Evolutionary conservation across 2,113 vertebrate species (phyloP).

Genomic region (Microcebus ravelobensis): DNA sequence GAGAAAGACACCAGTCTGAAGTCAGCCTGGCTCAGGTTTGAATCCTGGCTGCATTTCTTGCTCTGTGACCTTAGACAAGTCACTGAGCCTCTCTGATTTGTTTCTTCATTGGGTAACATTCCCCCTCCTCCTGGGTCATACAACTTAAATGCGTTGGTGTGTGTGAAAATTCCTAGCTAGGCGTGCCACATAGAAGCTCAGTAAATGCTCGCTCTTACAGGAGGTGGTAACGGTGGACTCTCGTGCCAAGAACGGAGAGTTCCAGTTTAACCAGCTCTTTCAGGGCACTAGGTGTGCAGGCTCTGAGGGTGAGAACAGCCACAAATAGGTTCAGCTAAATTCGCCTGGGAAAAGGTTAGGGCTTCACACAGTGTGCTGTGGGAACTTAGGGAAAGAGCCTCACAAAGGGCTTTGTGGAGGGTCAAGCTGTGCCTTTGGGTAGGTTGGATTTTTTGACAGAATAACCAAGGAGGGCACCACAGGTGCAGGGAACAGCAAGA

Average conservation of each 20-base stretch:
- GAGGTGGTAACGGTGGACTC: background rate
- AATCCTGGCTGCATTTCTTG: background rate
- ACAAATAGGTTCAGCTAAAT: background rate
- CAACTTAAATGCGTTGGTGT: background rate
- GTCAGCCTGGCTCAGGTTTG: background rate
- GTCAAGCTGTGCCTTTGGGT: background rate
- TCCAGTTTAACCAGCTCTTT: background rate
- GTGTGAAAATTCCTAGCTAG: background rate
- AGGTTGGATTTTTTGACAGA: background rate
- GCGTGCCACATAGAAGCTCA: background rate
- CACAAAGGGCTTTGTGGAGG: background rate
- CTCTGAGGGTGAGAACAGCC: background rate
- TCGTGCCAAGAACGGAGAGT: background rate
- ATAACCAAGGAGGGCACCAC: background rate
- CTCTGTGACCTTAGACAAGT: background rate
- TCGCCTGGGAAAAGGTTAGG: background rate
- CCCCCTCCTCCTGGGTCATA: background rate
- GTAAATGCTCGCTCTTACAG: background rate
- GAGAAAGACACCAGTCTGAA: background rate
- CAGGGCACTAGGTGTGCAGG: background rate
- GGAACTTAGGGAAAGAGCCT: background rate
- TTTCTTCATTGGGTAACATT: background rate
- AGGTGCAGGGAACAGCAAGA: background rate
- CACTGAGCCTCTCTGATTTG: background rate
- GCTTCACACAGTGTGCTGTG: background rate